Percentiles rank a stretch among this genome's conserved stretches.
These are phyloP conservation scores for Chelidonichthys spinosus DNA, from an alignment of 2,797 vertebrate species.

Conservation along the genomic window DNA sequence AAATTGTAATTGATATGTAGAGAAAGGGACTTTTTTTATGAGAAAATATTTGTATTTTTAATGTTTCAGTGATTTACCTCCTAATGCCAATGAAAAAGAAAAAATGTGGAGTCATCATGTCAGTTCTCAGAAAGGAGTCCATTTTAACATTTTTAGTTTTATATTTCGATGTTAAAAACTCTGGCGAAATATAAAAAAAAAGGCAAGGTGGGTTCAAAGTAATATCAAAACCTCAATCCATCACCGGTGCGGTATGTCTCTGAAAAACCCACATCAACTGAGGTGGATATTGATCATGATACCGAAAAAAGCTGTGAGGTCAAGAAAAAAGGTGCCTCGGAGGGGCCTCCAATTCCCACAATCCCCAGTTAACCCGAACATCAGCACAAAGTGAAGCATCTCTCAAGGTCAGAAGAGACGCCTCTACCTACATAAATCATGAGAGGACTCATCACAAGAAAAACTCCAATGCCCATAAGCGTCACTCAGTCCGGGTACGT, in stretches of 20 bases:
- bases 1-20: constrained; percentile 23
- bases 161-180: constrained; percentile 45
- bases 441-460: constrained; percentile 80
- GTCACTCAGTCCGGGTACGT: constrained; percentile 72
- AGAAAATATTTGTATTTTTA: constrained; percentile 8
- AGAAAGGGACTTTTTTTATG: constrained; percentile 2
- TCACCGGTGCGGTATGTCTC: constrained; percentile 65
- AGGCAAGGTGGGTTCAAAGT: constrained; percentile 72
- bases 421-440: constrained; percentile 85
- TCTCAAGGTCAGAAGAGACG: constrained; percentile 85
- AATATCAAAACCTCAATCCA: constrained; percentile 74
- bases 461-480: constrained; percentile 75
- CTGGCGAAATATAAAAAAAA: constrained; percentile 61
- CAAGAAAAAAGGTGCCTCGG: constrained; percentile 66
- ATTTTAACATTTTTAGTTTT: constrained; percentile 33
- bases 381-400: constrained; percentile 83
- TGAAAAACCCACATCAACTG: constrained; percentile 71
- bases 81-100: not conserved
- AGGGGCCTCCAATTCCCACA: constrained; percentile 80
- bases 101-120: not conserved
- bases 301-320: constrained; percentile 74
- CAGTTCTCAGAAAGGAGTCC: constrained; percentile 18
- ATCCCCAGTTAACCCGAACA: constrained; percentile 81
- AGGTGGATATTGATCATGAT: constrained; percentile 82
- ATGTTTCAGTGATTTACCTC: constrained; percentile 1